phyloP scores from a whole-genome alignment of 2,113 vertebrate species.

The Chiloscyllium plagiosum region DNA sequence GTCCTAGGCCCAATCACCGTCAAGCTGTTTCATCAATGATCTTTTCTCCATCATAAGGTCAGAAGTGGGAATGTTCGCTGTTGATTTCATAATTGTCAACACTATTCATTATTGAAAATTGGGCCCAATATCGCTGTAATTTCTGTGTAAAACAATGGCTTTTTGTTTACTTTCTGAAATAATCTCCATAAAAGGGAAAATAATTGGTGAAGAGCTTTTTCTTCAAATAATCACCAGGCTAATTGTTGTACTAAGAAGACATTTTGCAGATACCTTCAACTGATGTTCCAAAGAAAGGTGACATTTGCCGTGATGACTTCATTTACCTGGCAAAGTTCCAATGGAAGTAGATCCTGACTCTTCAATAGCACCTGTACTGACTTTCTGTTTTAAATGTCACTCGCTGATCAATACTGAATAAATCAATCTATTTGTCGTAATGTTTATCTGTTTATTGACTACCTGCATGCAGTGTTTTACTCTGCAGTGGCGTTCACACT shows the following conservation, averaged over 20 bases:
- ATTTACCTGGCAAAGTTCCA: background rate
- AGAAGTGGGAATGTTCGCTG: too few relatives aligned
- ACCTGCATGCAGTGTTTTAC: background rate
- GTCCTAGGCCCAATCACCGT: too few relatives aligned
- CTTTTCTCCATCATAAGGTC: too few relatives aligned
- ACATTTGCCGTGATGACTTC: background rate
- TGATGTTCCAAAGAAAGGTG: background rate
- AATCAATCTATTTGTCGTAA: background rate
- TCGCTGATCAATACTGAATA: slow-evolving; percentile 24
- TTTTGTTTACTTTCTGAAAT: slow-evolving; percentile 23
- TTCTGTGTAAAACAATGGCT: background rate
- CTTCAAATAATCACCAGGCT: background rate
- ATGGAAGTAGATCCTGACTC: background rate
- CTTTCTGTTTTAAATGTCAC: slow-evolving; percentile 7
- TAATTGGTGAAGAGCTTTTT: background rate
- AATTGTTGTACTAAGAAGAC: background rate
- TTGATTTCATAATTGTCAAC: too few relatives aligned
- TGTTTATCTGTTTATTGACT: background rate
- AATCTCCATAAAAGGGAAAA: background rate
- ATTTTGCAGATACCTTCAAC: background rate
- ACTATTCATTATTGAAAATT: too few relatives aligned
- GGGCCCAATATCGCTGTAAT: background rate
- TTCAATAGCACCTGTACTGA: background rate
- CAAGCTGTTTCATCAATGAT: too few relatives aligned
- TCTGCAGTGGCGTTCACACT: background rate